phyloP scores from a whole-genome alignment of 2,113 vertebrate species.

The Salvelinus sp. region DNA sequence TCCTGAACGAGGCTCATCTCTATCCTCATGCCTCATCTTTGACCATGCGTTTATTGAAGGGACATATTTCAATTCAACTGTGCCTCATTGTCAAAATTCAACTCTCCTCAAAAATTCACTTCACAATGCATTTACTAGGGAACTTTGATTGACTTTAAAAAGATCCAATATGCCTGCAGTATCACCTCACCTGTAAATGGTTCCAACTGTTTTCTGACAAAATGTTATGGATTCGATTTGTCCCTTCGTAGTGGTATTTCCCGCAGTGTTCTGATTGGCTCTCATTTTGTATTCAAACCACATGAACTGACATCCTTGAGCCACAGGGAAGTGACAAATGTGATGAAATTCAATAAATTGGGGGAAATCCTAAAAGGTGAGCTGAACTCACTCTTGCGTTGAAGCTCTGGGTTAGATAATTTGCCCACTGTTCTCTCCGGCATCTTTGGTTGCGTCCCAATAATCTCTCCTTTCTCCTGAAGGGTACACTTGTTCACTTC shows the following conservation, averaged over 20 bases:
- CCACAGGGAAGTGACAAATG: slow-evolving; percentile 32
- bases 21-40: slow-evolving; percentile 6
- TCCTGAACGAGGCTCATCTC: background rate
- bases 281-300: slow-evolving; percentile 31
- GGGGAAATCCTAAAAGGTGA: background rate
- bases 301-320: slow-evolving; percentile 43
- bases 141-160: slow-evolving; percentile 29
- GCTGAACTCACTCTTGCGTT: slow-evolving; percentile 12
- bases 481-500: too few relatives aligned
- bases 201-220: background rate
- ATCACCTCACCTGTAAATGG: slow-evolving; percentile 11
- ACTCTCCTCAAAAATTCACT: too few relatives aligned
- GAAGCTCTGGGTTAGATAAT: slow-evolving; percentile 25
- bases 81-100: background rate
- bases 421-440: slow-evolving; percentile 9
- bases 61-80: slow-evolving; percentile 6
- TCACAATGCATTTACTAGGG: slow-evolving; percentile 14
- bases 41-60: slow-evolving; percentile 40
- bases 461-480: too few relatives aligned
- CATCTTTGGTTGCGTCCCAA: slow-evolving; percentile 1
- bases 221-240: slow-evolving; percentile 30
- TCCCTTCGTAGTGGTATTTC: slow-evolving; percentile 29
- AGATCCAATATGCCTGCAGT: background rate
- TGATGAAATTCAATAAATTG: background rate
- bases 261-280: slow-evolving; percentile 35